A percentile compares a stretch with the other conserved stretches of the same genome.
Evolutionary conservation across 1,140 invertebrate species (phyloP).

Genomic region (Drosophila bocki): DNA sequence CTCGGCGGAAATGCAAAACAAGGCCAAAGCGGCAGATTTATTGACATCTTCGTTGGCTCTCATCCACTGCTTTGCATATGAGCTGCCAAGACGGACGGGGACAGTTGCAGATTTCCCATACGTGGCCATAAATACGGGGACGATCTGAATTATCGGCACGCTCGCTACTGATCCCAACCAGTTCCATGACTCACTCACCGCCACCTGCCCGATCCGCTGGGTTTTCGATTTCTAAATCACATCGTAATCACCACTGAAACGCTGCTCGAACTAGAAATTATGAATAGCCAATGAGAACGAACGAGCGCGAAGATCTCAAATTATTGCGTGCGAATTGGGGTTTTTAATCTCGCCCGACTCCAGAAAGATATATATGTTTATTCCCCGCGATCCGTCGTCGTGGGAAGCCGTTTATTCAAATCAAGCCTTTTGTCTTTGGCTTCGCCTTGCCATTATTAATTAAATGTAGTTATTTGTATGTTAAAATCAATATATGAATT

Average conservation of each 20-base stretch:
- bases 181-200: slow-evolving; percentile 59
- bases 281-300: slow-evolving; percentile 62
- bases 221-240: slow-evolving; percentile 67
- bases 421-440: slow-evolving; percentile 41
- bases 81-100: slow-evolving; percentile 51
- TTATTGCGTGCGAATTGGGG: slow-evolving; percentile 64
- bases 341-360: slow-evolving; percentile 9
- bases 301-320: slow-evolving; percentile 8
- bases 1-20: slow-evolving; percentile 83
- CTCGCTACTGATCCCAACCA: slow-evolving; percentile 34
- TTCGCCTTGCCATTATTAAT: slow-evolving; percentile 61
- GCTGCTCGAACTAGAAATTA: slow-evolving; percentile 75
- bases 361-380: slow-evolving; percentile 14
- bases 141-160: slow-evolving; percentile 76
- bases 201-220: slow-evolving; percentile 25
- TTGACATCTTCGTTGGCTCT: slow-evolving; percentile 78
- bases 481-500: slow-evolving; percentile 72
- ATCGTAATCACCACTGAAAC: slow-evolving; percentile 35
- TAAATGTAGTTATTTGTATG: slow-evolving; percentile 80
- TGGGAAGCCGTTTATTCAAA: slow-evolving; percentile 81
- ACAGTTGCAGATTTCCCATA: slow-evolving; percentile 52
- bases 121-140: slow-evolving; percentile 52
- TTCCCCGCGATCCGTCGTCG: slow-evolving; percentile 30
- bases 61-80: slow-evolving; percentile 75
- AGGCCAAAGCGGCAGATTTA: slow-evolving; percentile 81